Evolutionary conservation across 2,113 vertebrate genomes (phyloP).

Genomic region (Ceyx cyanopectus): DNA sequence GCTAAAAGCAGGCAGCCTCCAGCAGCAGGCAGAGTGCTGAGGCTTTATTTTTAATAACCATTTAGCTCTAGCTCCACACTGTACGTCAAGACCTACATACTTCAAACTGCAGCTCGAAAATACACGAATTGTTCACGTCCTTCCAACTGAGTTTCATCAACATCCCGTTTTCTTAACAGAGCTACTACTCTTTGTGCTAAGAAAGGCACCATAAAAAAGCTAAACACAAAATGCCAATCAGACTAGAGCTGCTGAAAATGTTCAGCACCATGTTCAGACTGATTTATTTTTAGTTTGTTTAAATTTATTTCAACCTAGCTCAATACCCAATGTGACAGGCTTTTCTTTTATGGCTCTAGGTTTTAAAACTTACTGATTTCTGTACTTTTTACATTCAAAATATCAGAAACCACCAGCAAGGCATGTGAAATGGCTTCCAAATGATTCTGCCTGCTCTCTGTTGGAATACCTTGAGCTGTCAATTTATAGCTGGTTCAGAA

Average conservation of each 20-base stretch:
- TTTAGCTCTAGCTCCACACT: background rate
- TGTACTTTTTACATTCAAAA: background rate
- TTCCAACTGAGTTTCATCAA: background rate
- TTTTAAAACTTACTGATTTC: background rate
- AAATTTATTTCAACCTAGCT: background rate
- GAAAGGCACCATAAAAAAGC: background rate
- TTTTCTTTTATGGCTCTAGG: background rate
- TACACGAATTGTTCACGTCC: background rate
- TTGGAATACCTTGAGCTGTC: background rate
- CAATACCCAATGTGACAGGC: background rate
- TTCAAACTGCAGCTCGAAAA: background rate
- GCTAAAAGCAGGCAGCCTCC: background rate
- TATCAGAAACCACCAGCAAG: background rate
- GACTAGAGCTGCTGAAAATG: background rate
- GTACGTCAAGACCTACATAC: background rate
- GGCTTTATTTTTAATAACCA: background rate
- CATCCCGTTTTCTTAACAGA: background rate
- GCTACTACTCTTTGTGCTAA: background rate
- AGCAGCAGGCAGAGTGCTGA: background rate
- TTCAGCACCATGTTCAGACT: background rate
- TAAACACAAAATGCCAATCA: background rate
- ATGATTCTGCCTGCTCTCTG: background rate
- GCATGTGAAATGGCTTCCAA: background rate
- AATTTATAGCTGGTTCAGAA: background rate
- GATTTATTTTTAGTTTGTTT: background rate